Conservation (phyloP, 2,113 vertebrate genomes). For the Ceuthmochares aereus region DNA sequence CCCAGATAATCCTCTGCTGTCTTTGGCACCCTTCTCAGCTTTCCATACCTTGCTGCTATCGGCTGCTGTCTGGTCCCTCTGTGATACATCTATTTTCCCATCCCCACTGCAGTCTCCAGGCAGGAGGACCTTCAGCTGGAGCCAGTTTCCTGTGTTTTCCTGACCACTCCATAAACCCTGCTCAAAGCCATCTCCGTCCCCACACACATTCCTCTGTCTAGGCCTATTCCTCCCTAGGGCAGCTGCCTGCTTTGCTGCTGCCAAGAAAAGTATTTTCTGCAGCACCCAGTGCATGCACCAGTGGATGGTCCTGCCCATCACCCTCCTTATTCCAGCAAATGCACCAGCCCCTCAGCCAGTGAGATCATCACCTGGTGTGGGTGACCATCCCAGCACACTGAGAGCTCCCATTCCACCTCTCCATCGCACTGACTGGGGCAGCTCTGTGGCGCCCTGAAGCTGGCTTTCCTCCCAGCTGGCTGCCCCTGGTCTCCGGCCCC, state of each 20-base stretch:
- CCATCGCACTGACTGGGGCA: fast-evolving
- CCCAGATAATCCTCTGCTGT: conserved; percentile 35
- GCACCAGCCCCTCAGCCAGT: not conserved
- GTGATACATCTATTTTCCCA: conserved; percentile 25
- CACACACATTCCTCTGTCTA: conserved; percentile 26
- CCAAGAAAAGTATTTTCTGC: not conserved
- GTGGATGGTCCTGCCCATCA: not conserved
- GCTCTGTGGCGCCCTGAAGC: fast-evolving
- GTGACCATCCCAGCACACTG: fast-evolving
- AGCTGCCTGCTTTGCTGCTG: not conserved
- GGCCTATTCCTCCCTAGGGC: not conserved
- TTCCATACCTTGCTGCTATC: conserved; percentile 51
- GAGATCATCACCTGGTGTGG: fast-evolving
- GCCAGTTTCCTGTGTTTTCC: conserved; percentile 62
- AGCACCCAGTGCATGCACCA: fast-evolving
- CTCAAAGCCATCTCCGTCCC: conserved; percentile 39
- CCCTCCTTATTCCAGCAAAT: not conserved
- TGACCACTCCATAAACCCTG: conserved; percentile 50
- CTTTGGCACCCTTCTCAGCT: conserved; percentile 37
- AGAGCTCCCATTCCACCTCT: fast-evolving
- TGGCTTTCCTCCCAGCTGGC: not conserved
- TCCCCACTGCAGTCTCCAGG: not conserved
- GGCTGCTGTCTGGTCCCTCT: not conserved
- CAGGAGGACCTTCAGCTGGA: conserved; percentile 46
- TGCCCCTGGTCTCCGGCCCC: fast-evolving